A percentile compares a stretch with the other conserved stretches of the same genome.
Conservation (phyloP, 2,797 vertebrate genomes). For the Leptodactylus fallax region DNA sequence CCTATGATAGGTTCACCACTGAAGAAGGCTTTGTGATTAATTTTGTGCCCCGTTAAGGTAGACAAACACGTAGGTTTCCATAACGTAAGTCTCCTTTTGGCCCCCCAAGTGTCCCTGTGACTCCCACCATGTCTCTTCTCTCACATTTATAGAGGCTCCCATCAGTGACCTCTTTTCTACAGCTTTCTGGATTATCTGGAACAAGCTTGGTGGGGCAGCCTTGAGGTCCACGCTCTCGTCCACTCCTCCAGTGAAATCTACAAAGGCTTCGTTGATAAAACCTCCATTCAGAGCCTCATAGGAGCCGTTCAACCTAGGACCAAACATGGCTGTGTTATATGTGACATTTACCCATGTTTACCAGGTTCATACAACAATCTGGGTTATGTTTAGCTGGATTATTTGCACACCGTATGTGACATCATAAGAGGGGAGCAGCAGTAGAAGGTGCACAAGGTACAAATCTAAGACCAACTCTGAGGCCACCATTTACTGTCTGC, state of each 20-base stretch:
- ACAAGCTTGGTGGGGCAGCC: slow-evolving; percentile 75
- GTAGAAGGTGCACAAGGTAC: too few species aligned
- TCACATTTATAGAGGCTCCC: slow-evolving; percentile 83
- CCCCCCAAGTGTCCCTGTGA: too few species aligned
- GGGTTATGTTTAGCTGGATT: neutral
- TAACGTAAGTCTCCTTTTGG: too few species aligned
- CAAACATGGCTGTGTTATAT: neutral
- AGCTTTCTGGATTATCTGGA: slow-evolving; percentile 76
- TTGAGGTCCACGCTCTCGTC: slow-evolving; percentile 78
- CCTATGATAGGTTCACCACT: too few species aligned
- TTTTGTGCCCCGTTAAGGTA: too few species aligned
- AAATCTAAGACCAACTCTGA: too few species aligned
- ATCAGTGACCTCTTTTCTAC: slow-evolving; percentile 80
- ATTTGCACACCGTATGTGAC: neutral
- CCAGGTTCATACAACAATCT: neutral
- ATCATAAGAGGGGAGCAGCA: neutral
- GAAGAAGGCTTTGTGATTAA: too few species aligned
- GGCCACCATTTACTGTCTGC: neutral
- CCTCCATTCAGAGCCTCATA: slow-evolving; percentile 85
- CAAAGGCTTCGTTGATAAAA: slow-evolving; percentile 86
- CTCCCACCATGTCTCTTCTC: neutral
- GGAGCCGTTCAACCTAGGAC: slow-evolving; percentile 78
- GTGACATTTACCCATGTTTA: neutral
- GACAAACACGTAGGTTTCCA: too few species aligned
- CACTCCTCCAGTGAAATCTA: slow-evolving; percentile 89